Conservation (phyloP, 1,140 invertebrate species). For the Aphelenchoides avenae region DNA sequence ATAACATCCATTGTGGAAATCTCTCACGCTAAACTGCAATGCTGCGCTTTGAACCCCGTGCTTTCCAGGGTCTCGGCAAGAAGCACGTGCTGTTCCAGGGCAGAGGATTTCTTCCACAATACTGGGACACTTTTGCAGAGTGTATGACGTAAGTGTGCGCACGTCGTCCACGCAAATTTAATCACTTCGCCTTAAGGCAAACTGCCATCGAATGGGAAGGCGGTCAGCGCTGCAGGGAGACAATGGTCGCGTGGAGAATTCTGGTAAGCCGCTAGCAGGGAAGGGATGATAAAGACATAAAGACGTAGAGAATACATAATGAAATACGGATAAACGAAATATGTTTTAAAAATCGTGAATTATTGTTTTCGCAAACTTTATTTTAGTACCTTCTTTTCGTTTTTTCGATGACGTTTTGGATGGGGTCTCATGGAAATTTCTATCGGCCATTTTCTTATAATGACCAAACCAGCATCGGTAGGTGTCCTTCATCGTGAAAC, state of each 20-base stretch:
- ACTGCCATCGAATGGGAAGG: not conserved
- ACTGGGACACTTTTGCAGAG: slow-evolving; percentile 46
- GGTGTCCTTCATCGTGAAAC: slow-evolving; percentile 40
- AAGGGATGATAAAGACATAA: not conserved
- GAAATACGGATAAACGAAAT: too few species aligned
- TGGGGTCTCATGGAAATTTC: too few species aligned
- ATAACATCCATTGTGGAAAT: not conserved
- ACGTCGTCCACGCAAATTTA: too few species aligned
- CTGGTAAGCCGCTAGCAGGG: slow-evolving; percentile 5
- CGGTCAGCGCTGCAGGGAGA: slow-evolving; percentile 35
- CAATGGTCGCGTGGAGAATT: slow-evolving; percentile 34
- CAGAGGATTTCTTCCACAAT: slow-evolving; percentile 28
- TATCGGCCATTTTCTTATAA: too few species aligned
- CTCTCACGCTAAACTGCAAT: not conserved
- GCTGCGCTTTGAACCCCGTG: slow-evolving; percentile 5
- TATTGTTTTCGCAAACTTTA: too few species aligned
- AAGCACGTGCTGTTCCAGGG: slow-evolving; percentile 40
- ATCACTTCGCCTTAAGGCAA: not conserved
- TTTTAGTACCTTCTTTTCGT: too few species aligned
- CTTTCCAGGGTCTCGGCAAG: slow-evolving; percentile 43
- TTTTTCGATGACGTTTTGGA: too few species aligned
- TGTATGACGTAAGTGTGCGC: too few species aligned
- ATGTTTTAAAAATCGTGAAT: too few species aligned
- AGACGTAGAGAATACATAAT: not conserved
- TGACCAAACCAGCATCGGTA: slow-evolving; percentile 10